These are phyloP conservation scores for Notodonta ziczac DNA, from an alignment of 2,888 invertebrate species.

Conservation along the genomic window DNA sequence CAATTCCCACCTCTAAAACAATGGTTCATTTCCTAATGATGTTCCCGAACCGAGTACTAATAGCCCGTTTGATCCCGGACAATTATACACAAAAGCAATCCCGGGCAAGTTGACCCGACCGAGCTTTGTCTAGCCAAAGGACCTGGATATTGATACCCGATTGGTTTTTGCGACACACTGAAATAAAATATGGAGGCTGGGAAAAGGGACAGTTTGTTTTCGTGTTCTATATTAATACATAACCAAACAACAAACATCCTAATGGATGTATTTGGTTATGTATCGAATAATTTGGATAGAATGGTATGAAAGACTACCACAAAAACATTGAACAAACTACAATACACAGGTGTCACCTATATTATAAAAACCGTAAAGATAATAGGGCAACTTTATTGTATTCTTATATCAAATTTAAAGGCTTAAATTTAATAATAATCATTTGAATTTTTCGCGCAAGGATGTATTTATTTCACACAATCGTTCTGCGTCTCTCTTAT, in stretches of 20 bases:
- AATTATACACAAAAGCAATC: conserved; percentile 17
- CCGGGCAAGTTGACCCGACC: background rate
- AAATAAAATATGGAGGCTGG: background rate
- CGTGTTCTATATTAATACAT: background rate
- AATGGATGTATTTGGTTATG: background rate
- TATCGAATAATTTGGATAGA: background rate
- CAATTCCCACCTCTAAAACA: conserved; percentile 7
- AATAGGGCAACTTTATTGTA: too few species aligned
- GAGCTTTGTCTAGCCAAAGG: background rate
- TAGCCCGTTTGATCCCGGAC: conserved; percentile 12
- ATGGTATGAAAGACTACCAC: too few species aligned
- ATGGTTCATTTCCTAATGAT: conserved; percentile 18
- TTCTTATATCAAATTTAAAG: too few species aligned
- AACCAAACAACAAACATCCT: too few species aligned
- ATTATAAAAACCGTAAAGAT: too few species aligned
- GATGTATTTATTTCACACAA: background rate
- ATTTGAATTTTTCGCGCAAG: too few species aligned
- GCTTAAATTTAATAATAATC: too few species aligned
- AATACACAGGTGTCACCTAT: too few species aligned
- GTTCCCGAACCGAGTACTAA: conserved; percentile 15
- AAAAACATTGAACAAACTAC: too few species aligned
- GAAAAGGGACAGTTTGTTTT: background rate
- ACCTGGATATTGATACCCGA: conserved; percentile 1
- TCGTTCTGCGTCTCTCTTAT: background rate
- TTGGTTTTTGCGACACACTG: conserved; percentile 1